Percentiles rank a stretch among this genome's conserved stretches.
These are phyloP conservation scores for Engraulis encrasicolus DNA, from an alignment of 2,113 vertebrate species.

Conservation along the genomic window DNA sequence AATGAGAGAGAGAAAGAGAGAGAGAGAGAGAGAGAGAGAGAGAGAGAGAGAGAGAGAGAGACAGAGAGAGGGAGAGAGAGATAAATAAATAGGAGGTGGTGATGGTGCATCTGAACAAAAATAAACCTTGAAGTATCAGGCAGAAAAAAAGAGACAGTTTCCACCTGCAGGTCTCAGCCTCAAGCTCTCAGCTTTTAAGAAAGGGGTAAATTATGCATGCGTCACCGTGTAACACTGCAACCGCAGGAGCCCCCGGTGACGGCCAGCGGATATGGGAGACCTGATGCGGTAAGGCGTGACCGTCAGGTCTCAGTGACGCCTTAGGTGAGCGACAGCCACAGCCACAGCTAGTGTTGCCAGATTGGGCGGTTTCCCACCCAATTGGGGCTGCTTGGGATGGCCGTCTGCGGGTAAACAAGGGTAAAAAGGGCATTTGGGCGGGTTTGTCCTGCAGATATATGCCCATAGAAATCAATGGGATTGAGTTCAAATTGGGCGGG, in stretches of 20 bases:
- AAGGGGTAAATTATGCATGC: slow-evolving; percentile 40
- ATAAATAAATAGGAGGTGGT: neutral
- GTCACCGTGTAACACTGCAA: neutral
- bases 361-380: too few relatives aligned
- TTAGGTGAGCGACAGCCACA: neutral
- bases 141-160: slow-evolving; percentile 21
- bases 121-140: slow-evolving; percentile 23
- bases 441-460: too few relatives aligned
- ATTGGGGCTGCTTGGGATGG: too few relatives aligned
- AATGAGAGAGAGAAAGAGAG: too few relatives aligned
- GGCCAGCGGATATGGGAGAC: neutral
- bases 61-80: neutral
- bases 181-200: neutral
- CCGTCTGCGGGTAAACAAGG: too few relatives aligned
- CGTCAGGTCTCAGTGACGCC: neutral
- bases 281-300: neutral
- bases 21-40: neutral
- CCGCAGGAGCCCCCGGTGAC: neutral
- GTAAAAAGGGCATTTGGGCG: too few relatives aligned
- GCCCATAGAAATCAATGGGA: too few relatives aligned
- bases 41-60: slow-evolving; percentile 14
- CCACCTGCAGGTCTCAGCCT: neutral
- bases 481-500: too few relatives aligned
- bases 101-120: slow-evolving; percentile 11
- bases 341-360: too few relatives aligned